Percentiles rank a stretch among this genome's conserved stretches.
Conservation (phyloP, 2,113 vertebrate genomes). For the Phycodurus eques region DNA sequence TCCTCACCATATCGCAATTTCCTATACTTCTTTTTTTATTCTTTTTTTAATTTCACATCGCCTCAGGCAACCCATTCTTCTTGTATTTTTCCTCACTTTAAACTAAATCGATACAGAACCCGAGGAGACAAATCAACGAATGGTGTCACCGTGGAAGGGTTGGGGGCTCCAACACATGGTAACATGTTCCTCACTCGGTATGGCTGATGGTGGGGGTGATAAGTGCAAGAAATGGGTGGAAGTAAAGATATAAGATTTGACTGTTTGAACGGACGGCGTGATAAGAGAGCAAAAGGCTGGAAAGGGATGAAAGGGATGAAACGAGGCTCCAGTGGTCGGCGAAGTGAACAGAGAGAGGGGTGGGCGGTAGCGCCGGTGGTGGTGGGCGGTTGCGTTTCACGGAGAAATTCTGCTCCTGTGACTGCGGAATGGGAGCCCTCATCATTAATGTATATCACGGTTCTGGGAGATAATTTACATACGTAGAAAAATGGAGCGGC, state of each 20-base stretch:
- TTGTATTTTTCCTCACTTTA: constrained; percentile 72
- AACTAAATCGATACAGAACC: constrained; percentile 72
- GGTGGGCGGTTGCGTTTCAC: constrained; percentile 46
- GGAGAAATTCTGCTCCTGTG: constrained; percentile 63
- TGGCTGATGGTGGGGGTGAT: constrained; percentile 17
- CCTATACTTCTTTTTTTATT: constrained; percentile 12
- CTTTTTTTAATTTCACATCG: constrained; percentile 47
- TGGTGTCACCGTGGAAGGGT: constrained; percentile 45
- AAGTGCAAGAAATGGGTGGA: constrained; percentile 37
- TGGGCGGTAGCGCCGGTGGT: constrained; percentile 29
- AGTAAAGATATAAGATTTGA: constrained; percentile 62
- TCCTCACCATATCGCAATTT: constrained; percentile 12
- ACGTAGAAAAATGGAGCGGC: constrained; percentile 62
- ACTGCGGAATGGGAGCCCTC: constrained; percentile 69
- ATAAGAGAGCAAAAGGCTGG: constrained; percentile 62
- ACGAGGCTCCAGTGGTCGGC: constrained; percentile 57
- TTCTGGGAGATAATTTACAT: constrained; percentile 70
- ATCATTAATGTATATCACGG: constrained; percentile 74
- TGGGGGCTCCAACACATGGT: constrained; percentile 33
- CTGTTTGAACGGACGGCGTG: constrained; percentile 58
- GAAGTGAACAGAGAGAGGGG: constrained; percentile 47
- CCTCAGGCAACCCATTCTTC: constrained; percentile 67
- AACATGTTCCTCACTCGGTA: constrained; percentile 29
- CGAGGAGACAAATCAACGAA: constrained; percentile 71
- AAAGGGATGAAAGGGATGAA: constrained; percentile 69